Base-by-base conservation (phyloP, 2,888 invertebrate genomes). In the Villa cingulata region DNA sequence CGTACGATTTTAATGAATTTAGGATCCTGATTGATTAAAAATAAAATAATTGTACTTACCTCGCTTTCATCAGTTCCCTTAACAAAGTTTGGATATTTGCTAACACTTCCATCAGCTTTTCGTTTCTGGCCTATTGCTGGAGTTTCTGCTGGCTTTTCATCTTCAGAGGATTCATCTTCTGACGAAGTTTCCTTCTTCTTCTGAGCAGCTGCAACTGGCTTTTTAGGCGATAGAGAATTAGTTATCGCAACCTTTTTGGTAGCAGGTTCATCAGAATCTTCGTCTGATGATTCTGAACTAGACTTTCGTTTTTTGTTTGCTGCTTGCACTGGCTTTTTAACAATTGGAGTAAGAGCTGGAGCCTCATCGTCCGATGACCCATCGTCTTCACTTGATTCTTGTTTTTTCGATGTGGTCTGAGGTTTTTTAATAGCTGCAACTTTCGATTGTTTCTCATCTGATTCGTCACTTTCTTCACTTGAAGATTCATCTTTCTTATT, bases 31-130 rank as follows among this genome's bases (percentile, higher is more conserved):
- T n/a, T n/a, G n/a, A n/a, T n/a, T n/a, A n/a, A n/a, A n/a, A n/a
- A n/a, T n/a, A n/a, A n/a, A n/a, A n/a, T n/a, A n/a, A n/a, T n/a
- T n/a, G n/a, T n/a, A n/a, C 23, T 6, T 23, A 23, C 23, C 23
- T 23, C 7, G 12, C 12, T 29, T 10, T 32, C 12, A 12, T 32
- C 29, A 32, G 12, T 12, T 32, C 3, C 29, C 12, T 27, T 17
- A 34, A 43, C 17, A 34, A 32, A 34, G 48, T 71, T 68, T 29
- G 64, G 66, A 10, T 48, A 54, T 16, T 57, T 58, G 38, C 55
- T 57, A 46, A 70, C 68, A 34, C 63, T 65, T n/a, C 48, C 64
- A 43, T 62, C 65, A 15, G 68, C 64, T 56, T 72, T 72, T 39
- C 72, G 62, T 53, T 74, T 73, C n/a, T 64, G 57, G 1, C 61